Conservation (phyloP, 2,797 vertebrate genomes). For the Poliocrania exsul region DNA sequence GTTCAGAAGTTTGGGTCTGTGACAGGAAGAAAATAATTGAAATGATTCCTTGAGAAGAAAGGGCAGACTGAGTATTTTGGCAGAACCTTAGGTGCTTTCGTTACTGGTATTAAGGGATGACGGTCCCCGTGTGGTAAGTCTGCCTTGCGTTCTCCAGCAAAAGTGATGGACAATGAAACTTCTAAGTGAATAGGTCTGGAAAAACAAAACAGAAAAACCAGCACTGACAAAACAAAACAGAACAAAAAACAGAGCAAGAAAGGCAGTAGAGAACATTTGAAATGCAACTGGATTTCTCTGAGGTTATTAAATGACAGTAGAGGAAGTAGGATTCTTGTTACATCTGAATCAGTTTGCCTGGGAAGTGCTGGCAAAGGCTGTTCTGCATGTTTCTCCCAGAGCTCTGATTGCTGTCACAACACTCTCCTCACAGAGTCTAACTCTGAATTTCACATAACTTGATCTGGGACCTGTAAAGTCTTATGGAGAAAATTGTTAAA, state of each 20-base stretch:
- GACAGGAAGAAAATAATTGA: slow-evolving; percentile 49
- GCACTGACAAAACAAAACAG: too few relatives aligned
- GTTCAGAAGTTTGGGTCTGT: slow-evolving; percentile 3
- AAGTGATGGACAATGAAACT: background rate
- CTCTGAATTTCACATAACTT: background rate
- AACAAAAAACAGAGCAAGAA: background rate
- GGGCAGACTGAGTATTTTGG: background rate
- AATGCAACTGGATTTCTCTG: background rate
- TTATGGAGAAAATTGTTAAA: background rate
- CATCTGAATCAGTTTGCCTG: background rate
- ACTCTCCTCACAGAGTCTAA: background rate
- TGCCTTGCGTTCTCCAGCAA: background rate
- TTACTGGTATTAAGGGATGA: background rate
- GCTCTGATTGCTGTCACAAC: background rate
- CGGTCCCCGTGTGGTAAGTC: background rate
- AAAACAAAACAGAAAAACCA: background rate
- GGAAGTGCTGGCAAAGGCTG: background rate
- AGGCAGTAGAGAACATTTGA: background rate
- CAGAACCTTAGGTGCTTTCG: background rate
- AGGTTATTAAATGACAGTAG: background rate
- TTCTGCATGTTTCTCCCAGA: rapidly evolving
- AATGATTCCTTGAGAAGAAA: slow-evolving; percentile 17
- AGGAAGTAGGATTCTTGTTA: background rate
- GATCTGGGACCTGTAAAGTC: background rate
- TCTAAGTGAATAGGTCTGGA: background rate